phyloP scores from a whole-genome alignment of 2,113 vertebrate species.

The Vulpes vulpes region DNA sequence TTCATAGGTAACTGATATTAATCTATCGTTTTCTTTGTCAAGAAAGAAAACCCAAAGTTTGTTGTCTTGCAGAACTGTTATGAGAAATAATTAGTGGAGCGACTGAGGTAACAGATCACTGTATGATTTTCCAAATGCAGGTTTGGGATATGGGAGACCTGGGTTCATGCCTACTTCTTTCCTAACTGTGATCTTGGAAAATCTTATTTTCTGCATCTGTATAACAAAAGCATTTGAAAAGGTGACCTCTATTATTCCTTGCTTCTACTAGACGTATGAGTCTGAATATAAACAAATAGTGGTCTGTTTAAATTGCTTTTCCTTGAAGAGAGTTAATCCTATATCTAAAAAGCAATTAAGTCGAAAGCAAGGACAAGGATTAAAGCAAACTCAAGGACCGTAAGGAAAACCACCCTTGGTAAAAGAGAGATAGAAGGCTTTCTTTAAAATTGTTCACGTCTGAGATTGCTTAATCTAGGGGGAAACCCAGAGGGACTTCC shows the following conservation, averaged over 20 bases:
- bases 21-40: not conserved
- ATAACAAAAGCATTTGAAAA: not conserved
- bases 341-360: conserved; percentile 71
- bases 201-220: not conserved
- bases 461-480: not conserved
- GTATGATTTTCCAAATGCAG: not conserved
- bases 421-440: conserved; percentile 31
- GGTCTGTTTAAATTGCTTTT: conserved; percentile 66
- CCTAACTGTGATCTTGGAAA: not conserved
- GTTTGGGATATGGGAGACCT: not conserved
- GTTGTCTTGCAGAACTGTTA: not conserved
- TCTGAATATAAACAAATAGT: conserved; percentile 53
- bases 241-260: conserved; percentile 63
- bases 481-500: not conserved
- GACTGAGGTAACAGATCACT: not conserved
- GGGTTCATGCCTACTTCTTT: not conserved
- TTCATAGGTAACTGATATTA: not conserved
- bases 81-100: not conserved
- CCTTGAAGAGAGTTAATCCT: conserved; percentile 64
- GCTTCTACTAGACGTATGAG: not conserved
- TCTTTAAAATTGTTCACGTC: not conserved
- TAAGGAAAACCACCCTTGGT: not conserved
- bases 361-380: conserved; percentile 46
- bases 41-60: not conserved
- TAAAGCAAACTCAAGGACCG: conserved; percentile 43